A percentile compares a stretch with the other conserved stretches of the same genome.
Conservation (phyloP, 2,113 vertebrate genomes). For the Brienomyrus longianalis region DNA sequence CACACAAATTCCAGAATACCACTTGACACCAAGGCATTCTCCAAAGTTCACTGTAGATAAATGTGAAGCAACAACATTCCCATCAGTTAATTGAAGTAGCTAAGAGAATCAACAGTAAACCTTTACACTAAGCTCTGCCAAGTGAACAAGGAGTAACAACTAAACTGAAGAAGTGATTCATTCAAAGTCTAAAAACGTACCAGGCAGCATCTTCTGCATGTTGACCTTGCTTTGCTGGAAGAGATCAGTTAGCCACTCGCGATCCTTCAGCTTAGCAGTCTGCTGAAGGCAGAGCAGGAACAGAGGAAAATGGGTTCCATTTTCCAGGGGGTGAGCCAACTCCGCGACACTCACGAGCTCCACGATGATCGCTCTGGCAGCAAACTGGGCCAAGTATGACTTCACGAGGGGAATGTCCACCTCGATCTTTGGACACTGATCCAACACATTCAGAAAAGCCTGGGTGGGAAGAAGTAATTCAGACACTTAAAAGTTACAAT, state of each 20-base stretch:
- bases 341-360: conserved; percentile 93
- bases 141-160: conserved; percentile 37
- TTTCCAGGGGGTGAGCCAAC: conserved; percentile 92
- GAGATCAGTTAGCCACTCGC: conserved; percentile 91
- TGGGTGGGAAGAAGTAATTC: conserved; percentile 51
- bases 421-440: conserved; percentile 97
- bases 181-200: conserved; percentile 51
- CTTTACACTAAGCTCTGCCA: conserved; percentile 90
- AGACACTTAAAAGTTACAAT: conserved; percentile 67
- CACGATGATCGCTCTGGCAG: conserved; percentile 86
- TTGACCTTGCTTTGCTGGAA: conserved; percentile 98
- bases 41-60: background rate
- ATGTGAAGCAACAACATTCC: background rate
- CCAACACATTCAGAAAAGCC: conserved; percentile 90
- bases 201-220: conserved; percentile 99
- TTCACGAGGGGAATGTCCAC: conserved; percentile 93
- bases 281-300: conserved; percentile 98
- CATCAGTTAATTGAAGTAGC: background rate
- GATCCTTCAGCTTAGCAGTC: conserved; percentile 86
- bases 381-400: conserved; percentile 95
- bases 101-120: too few species aligned
- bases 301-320: conserved; percentile 94
- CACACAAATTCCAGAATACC: background rate
- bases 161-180: background rate
- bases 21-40: background rate